Evolutionary conservation across 35 echinoderm and acorn worm genomes (phyloP).

Genomic region (Anneissia japonica): DNA sequence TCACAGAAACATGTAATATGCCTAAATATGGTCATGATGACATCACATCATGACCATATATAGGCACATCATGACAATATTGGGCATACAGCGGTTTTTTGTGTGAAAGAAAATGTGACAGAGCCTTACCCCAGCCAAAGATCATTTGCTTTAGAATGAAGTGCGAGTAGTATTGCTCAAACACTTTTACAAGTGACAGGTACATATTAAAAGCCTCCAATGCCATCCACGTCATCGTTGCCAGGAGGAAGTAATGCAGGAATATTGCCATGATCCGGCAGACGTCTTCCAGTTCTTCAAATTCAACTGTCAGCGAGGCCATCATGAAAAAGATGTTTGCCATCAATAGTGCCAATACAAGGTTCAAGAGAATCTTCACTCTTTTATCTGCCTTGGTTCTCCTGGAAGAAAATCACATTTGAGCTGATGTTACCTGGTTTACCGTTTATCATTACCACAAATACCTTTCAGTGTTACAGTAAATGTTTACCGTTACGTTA

Average conservation of each 20-base stretch:
- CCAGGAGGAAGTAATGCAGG: constrained; percentile 67
- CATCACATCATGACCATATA: too few species aligned
- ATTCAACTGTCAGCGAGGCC: constrained; percentile 44
- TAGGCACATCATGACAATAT: too few species aligned
- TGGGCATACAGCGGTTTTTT: too few species aligned
- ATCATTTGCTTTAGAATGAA: constrained; percentile 68
- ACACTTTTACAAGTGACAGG: constrained; percentile 78
- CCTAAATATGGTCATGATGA: too few species aligned
- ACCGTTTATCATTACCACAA: not conserved
- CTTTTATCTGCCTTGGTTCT: constrained; percentile 53
- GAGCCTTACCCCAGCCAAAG: constrained; percentile 93
- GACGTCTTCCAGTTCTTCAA: constrained; percentile 25
- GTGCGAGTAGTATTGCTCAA: constrained; percentile 54
- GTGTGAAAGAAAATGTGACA: too few species aligned
- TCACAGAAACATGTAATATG: too few species aligned
- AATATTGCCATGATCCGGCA: constrained; percentile 53
- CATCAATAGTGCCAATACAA: constrained; percentile 59
- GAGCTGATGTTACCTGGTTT: too few species aligned
- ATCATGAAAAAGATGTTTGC: constrained; percentile 74
- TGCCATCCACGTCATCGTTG: constrained; percentile 91
- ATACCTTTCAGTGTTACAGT: not conserved
- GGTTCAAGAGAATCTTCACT: constrained; percentile 73
- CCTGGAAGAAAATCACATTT: constrained; percentile 7
- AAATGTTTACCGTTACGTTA: not conserved
- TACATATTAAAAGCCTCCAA: constrained; percentile 94